Conservation (phyloP, 2,113 vertebrate species). For the Gavia stellata region DNA sequence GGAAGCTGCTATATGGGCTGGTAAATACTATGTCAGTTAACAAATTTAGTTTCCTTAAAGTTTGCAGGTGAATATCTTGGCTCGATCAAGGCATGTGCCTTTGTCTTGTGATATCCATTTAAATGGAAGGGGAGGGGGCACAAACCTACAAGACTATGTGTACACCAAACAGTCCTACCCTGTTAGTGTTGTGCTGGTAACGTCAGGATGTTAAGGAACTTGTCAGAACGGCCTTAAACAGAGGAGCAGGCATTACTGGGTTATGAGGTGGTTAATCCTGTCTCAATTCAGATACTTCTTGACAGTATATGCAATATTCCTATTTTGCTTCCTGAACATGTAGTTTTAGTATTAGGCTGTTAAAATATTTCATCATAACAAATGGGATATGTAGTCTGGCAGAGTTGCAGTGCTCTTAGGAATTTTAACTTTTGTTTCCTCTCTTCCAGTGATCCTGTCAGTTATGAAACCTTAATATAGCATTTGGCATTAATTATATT, state of each 20-base stretch:
- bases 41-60: not conserved
- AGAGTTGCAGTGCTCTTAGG: not conserved
- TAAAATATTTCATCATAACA: not conserved
- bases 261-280: not conserved
- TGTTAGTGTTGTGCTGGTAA: not conserved
- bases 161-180: accelerated
- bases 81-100: not conserved
- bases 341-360: not conserved
- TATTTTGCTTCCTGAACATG: not conserved
- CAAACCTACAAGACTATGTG: no score
- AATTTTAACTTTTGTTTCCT: not conserved
- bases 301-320: accelerated
- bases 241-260: not conserved
- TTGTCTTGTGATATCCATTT: not conserved
- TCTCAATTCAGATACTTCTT: accelerated
- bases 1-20: not conserved
- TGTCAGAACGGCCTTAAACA: not conserved
- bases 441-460: not conserved
- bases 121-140: not conserved
- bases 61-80: no score
- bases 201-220: not conserved
- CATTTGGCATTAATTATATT: not conserved
- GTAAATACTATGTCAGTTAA: no score
- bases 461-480: not conserved
- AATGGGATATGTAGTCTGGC: not conserved